Conservation (phyloP, 2,888 invertebrate species). For the Prenolepis imparis region DNA sequence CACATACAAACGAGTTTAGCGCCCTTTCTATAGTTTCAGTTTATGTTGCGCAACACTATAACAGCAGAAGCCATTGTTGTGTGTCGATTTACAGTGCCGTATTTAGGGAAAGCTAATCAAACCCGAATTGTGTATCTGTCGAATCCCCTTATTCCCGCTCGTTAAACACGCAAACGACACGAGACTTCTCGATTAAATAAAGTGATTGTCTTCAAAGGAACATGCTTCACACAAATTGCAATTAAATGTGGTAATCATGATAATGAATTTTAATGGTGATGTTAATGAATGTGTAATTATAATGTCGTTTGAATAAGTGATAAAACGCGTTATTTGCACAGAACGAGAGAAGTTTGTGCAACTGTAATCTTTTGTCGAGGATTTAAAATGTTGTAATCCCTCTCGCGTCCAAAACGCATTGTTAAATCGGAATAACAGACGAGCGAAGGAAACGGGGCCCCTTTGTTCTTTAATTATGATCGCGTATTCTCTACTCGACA, state of each 20-base stretch:
- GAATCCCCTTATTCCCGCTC: neutral
- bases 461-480: constrained; percentile 75
- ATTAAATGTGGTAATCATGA: neutral
- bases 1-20: constrained; percentile 56
- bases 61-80: constrained; percentile 60
- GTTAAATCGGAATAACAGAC: constrained; percentile 66
- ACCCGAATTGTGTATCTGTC: neutral
- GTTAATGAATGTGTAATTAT: neutral
- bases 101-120: constrained; percentile 15
- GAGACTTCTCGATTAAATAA: neutral
- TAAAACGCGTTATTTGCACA: constrained; percentile 10
- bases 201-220: neutral
- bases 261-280: neutral
- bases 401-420: constrained; percentile 48
- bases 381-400: constrained; percentile 37
- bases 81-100: constrained; percentile 30
- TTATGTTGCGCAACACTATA: constrained; percentile 62
- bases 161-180: neutral
- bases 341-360: constrained; percentile 36
- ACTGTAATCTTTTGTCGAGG: constrained; percentile 59
- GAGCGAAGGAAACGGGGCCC: constrained; percentile 63
- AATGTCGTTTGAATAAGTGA: constrained; percentile 8
- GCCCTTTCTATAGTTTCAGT: constrained; percentile 64
- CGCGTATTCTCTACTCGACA: constrained; percentile 63
- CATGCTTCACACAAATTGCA: neutral